Base-by-base conservation (phyloP, 2,113 vertebrate genomes). In the Coptodon rendalli region DNA sequence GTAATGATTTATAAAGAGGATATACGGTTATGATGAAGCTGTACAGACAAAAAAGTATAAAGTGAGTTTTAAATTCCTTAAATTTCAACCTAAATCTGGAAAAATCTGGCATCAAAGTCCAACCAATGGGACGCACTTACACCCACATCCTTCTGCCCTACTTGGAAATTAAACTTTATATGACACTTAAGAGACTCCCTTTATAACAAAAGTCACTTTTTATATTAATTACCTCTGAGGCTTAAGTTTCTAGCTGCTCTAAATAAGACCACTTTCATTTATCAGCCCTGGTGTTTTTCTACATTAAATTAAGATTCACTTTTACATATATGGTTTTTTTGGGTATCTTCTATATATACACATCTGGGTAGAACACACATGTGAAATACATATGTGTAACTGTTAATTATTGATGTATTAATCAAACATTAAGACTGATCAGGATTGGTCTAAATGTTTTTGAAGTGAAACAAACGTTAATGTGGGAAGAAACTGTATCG, bases 211-310 rank as follows among this genome's bases (percentile, higher is more conserved):
- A 85, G 91, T 45, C 92, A 84, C 81, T 84, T 85, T 93, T 86
- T 92, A 92, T 93, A 95, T 96, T 95, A 95, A 96, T 96, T 95
- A 95, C 93, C 86, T 61, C 68, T 83, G 89, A 86, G 89, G 87
- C 36, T 91, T 89, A 91, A 80, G 85, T 90, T 94, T 94, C 84
- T 66, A 83, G 88, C 56, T 61, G 86, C 89, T 93, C 85, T 89
- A 93, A 95, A 95, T 93, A 89, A 78, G 86, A 89, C 45, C 66
- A 84, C 13, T 19, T 90, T 91, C 81, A 94, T 94, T 93, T 91
- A 92, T 95, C 93, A 93, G 86, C 89, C 24, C 29, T 1, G 34
- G 22, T 89, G 52, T 86, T 71, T 85, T 82, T 78, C 22, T 63
- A 71, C 31, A 63, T 92, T 40, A 84, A 87, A 83, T 81, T 78